Conservation (phyloP, 1,140 invertebrate genomes). For the Zophobas atratus region DNA sequence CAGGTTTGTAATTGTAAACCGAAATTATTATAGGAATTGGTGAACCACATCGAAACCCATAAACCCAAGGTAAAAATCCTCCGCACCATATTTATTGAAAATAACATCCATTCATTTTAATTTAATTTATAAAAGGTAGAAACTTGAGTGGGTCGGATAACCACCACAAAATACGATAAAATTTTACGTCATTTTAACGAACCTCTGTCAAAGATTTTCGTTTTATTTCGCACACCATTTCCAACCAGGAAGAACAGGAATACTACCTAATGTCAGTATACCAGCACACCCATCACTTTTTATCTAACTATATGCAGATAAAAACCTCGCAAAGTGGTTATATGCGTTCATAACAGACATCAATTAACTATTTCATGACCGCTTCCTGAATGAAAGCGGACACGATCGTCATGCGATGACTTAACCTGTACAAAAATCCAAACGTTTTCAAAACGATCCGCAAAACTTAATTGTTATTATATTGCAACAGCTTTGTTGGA, state of each 20-base stretch:
- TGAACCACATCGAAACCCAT: conserved; percentile 14
- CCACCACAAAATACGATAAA: too few relatives aligned
- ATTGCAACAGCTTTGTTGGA: not conserved
- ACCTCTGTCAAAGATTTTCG: not conserved
- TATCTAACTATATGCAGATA: not conserved
- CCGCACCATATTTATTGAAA: not conserved
- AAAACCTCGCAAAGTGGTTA: not conserved
- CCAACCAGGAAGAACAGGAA: too few relatives aligned
- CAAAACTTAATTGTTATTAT: not conserved
- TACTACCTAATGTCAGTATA: not conserved
- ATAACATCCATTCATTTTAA: not conserved
- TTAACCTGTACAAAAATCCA: not conserved
- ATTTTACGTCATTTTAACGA: not conserved
- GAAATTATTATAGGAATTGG: conserved; percentile 27
- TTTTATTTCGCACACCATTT: too few relatives aligned
- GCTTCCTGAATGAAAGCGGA: conserved; percentile 19
- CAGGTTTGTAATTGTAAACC: conserved; percentile 31
- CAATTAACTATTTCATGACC: conserved; percentile 13
- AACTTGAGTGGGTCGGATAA: not conserved
- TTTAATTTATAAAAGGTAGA: not conserved
- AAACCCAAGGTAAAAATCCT: conserved; percentile 1
- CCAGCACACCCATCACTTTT: not conserved
- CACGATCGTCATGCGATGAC: conserved; percentile 15
- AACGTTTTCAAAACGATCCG: too few relatives aligned
- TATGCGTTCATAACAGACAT: conserved; percentile 2